Base-by-base conservation (phyloP, 23 tunicate genomes). In the Trididemnum miniatum region DNA sequence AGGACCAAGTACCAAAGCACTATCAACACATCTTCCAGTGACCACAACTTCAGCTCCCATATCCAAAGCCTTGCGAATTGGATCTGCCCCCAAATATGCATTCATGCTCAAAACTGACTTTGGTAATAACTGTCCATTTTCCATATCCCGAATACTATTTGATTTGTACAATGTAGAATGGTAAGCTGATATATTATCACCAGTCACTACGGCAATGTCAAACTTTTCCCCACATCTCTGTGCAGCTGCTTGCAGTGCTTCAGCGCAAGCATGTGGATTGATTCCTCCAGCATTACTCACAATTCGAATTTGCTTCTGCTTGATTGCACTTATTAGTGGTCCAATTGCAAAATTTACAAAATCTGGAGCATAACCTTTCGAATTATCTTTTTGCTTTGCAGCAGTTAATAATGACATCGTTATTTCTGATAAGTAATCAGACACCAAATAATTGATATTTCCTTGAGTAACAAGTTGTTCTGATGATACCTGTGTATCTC, bases 241-340 rank as follows among this genome's bases (percentile, higher is more conserved):
- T 40, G 91, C 90, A 1, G 59, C 86, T 35, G 23, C 37, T 34
- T 57, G 62, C 35, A 94, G 51, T 27, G 82, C 89, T 20, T 76
- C 77, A 0, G 98, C 87, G 84, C 98, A 94, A 9, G 90, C 98
- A 28, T 59, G 32, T 0, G 98, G 98, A 88, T 94, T 94, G 9
- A 81, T 94, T 22, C 98, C 98, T 25, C 98, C 98, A n/a, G 98
- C 98, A 88, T 94, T 94, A 51, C 94, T 88, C 51, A 94, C 38
- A 12, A 94, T 85, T 69, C 79, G 71, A 20, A 89, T 80, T 0
- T 75, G 78, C 2, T 85, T 81, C 29, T 80, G 49, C 36, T 80
- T 80, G 28, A 94, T 88, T 15, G 31, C 69, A 60, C 69, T 35
- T 22, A 94, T 22, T 22, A 59, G 78, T 22, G 98, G 98, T 1